These are phyloP conservation scores for Congeria kusceri DNA, from an alignment of 2,888 invertebrate genomes.

Conservation along the genomic window DNA sequence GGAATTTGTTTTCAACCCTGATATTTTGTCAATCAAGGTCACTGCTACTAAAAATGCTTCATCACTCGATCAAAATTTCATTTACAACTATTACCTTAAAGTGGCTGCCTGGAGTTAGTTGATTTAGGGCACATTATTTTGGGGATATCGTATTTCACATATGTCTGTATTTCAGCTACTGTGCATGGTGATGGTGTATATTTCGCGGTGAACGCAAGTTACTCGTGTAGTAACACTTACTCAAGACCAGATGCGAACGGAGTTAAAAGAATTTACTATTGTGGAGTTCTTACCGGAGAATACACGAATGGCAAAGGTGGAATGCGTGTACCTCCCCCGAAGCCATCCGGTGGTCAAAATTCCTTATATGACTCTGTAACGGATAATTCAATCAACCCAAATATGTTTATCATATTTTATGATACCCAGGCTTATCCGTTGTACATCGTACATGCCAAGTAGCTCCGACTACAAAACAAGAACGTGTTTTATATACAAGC, in stretches of 20 bases:
- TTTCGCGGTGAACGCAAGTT: constrained; percentile 64
- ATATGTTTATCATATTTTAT: constrained; percentile 72
- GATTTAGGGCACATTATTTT: too few species aligned
- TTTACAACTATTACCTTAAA: too few species aligned
- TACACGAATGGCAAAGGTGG: constrained; percentile 32
- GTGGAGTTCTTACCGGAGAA: constrained; percentile 59
- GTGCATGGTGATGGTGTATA: constrained; percentile 71
- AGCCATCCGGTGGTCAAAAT: constrained; percentile 9
- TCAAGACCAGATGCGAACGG: constrained; percentile 36
- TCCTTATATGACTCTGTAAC: constrained; percentile 67
- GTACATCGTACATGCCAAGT: constrained; percentile 65
- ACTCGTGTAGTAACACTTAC: constrained; percentile 52
- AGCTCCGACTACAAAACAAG: too few species aligned
- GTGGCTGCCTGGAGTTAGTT: too few species aligned
- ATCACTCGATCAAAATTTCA: too few species aligned
- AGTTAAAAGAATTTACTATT: constrained; percentile 47
- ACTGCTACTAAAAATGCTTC: too few species aligned
- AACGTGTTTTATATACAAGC: too few species aligned
- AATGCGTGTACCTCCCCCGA: constrained; percentile 53
- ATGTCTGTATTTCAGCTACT: constrained; percentile 50
- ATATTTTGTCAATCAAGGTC: too few species aligned
- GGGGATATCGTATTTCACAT: background rate
- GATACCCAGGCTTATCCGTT: constrained; percentile 68
- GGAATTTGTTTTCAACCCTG: too few species aligned
- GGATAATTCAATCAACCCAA: constrained; percentile 53